A percentile compares a stretch with the other conserved stretches of the same genome.
These are phyloP conservation scores for Rhagophthalmus giganteus DNA, from an alignment of 2,888 invertebrate species.

Conservation along the genomic window DNA sequence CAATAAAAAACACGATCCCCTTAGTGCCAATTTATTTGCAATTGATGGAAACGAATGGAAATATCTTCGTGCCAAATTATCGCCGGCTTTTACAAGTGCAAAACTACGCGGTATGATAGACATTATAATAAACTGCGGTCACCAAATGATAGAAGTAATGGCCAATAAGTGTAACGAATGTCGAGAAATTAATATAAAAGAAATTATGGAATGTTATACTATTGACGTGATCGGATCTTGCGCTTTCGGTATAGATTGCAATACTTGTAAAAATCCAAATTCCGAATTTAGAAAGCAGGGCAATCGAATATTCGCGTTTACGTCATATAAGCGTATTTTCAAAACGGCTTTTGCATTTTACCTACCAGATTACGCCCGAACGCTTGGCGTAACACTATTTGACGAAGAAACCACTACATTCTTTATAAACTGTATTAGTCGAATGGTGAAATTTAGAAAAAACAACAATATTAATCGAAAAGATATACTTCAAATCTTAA, in stretches of 20 bases:
- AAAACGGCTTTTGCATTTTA: background rate
- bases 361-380: too few species aligned
- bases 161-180: background rate
- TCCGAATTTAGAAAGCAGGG: constrained; percentile 54
- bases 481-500: constrained; percentile 60
- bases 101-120: constrained; percentile 64
- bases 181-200: constrained; percentile 2
- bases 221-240: constrained; percentile 63
- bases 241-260: constrained; percentile 64
- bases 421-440: too few species aligned
- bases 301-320: constrained; percentile 22
- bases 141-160: constrained; percentile 14
- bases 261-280: constrained; percentile 59
- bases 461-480: too few species aligned
- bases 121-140: constrained; percentile 34
- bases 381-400: too few species aligned
- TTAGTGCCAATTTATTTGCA: constrained; percentile 62
- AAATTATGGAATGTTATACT: constrained; percentile 52
- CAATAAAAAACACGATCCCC: constrained; percentile 61
- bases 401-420: too few species aligned
- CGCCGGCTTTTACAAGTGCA: constrained; percentile 66
- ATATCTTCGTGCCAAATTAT: constrained; percentile 61
- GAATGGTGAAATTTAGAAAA: too few species aligned
- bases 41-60: constrained; percentile 63
- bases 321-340: background rate